Percentiles rank a stretch among this genome's conserved stretches.
Conservation (phyloP, 2,888 invertebrate species). For the Didymodactylos carnosus region DNA sequence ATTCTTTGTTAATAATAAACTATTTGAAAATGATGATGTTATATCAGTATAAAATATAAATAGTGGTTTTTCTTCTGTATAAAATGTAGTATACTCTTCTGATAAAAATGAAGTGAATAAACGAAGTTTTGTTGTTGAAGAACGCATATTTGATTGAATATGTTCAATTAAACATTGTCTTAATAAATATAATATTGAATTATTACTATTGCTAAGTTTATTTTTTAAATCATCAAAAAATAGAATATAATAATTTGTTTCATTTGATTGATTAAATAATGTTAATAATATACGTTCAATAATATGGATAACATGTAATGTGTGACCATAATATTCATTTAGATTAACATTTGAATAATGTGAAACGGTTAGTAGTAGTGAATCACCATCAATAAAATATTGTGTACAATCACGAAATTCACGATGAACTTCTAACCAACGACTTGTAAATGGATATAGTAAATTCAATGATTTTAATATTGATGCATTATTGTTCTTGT, state of each 20-base stretch:
- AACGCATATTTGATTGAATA: background rate
- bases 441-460: background rate
- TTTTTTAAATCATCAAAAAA: background rate
- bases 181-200: background rate
- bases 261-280: background rate
- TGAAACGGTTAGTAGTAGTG: background rate
- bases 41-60: too few relatives aligned
- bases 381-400: background rate
- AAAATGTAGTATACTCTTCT: too few relatives aligned
- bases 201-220: background rate
- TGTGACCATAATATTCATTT: background rate
- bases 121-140: background rate
- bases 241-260: background rate
- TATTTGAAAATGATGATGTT: too few relatives aligned
- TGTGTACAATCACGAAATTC: background rate
- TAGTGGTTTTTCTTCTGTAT: too few relatives aligned
- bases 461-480: background rate
- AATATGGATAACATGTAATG: background rate
- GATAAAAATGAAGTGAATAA: background rate
- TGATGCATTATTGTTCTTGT: too few relatives aligned
- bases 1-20: too few relatives aligned
- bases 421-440: background rate
- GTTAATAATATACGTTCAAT: background rate
- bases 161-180: background rate
- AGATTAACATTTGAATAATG: background rate